Evolutionary conservation across 2,797 vertebrate species (phyloP), one percentile per base, ranked within the genome.

Genomic region (Esox masquinongy): DNA sequence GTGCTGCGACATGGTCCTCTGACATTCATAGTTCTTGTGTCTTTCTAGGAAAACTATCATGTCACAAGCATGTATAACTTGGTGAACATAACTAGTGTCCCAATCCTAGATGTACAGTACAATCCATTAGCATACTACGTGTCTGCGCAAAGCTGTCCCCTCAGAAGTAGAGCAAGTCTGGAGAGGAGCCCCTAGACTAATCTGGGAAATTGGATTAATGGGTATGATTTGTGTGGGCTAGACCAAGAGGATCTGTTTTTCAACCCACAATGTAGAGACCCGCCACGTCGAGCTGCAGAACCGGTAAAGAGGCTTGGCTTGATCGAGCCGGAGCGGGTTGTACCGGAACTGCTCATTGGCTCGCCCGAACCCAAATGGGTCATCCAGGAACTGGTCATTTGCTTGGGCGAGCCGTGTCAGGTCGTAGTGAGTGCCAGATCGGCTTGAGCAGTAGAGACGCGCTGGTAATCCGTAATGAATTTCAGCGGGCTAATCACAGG

Each of bases 221-320:
- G 76, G 78, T 83, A 79, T 67, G 71, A 76, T 82, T 79, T 84
- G 78, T 77, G 72, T 80, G 78, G 70, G 77, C 39, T 79, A 76
- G 85, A 87, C 87, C 80, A 85, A 75, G 79, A 71, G 71, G 83
- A 82, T 84, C 83, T 84, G 85, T 86, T 83, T 87, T 85, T 85
- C 12, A 85, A 81, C 79, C 84, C 11, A 24, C 22, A 11, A 61
- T 59, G 3, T 24, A 24, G 56, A 24, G 56, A 24, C 56, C 22
- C 22, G 22, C 22, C 56, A 26, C 22, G 24, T 61, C 22, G 56
- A 61, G 22, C 8, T 24, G 11, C 56, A 59, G 22, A 24, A 11
- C 43, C 6, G 43, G n/a, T 24, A 24, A 59, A 12, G 7, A 11
- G 22, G n/a, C 43, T 59, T 22, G 56, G 2, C 56, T n/a, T n/a